Evolutionary conservation across 92 coral and sea anemone species (phyloP).

Genomic region (Hydrozoanthus gracilis): DNA sequence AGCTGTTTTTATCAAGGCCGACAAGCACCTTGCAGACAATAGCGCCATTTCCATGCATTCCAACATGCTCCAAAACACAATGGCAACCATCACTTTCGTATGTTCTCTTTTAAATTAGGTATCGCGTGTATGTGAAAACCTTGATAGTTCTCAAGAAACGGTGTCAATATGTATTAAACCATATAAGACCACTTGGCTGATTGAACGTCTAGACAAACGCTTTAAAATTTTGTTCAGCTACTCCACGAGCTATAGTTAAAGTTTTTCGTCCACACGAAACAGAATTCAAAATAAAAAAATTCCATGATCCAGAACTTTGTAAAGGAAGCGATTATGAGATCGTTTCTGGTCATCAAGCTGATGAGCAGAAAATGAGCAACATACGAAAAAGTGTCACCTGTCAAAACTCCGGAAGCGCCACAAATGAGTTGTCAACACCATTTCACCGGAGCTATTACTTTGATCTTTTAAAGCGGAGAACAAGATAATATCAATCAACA

Average conservation of each 20-base stretch:
- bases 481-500: no score
- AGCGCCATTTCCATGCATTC: neutral
- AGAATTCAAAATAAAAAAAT: no score
- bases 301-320: neutral
- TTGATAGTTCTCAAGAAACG: neutral
- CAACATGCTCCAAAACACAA: neutral
- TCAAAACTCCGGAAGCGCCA: slow-evolving; percentile 31
- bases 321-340: neutral
- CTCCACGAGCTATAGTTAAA: no score
- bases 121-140: neutral
- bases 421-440: slow-evolving; percentile 34
- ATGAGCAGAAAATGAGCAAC: slow-evolving; percentile 16
- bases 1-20: neutral
- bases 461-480: neutral
- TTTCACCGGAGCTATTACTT: neutral
- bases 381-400: neutral
- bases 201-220: no score
- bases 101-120: neutral
- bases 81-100: neutral
- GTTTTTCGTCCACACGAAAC: no score
- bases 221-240: no score
- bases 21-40: neutral
- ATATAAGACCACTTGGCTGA: no score
- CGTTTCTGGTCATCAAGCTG: neutral
- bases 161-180: no score